Evolutionary conservation across 2,797 vertebrate genomes (phyloP), one percentile per base, ranked within the genome.

Genomic region (Leptatherina wallacei): DNA sequence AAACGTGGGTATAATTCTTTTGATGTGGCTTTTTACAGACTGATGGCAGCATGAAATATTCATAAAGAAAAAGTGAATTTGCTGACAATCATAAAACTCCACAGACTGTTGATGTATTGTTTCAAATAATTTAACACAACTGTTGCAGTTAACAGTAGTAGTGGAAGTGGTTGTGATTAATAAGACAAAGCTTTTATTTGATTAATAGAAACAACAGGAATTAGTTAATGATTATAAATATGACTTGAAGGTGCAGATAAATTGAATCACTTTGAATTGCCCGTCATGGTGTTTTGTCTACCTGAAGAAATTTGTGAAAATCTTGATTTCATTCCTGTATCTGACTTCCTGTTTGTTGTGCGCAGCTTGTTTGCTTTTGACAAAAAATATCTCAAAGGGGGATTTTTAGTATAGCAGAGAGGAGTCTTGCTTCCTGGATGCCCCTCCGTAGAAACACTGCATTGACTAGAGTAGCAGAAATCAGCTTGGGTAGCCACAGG

Each of bases 11-110:
- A 65, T 69, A 82, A 83, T 65, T 33, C 51, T 76, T 44, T 40
- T 78, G 75, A 81, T 76, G 71, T 81, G 68, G 77, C 68, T 85
- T 86, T 67, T 85, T 73, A 84, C 77, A 81, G 64, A 76, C 77
- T 75, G 83, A 85, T 66, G 67, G 81, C 44, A 61, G 72, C 73
- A 76, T 85, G 3, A 88, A 88, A 83, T 80, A 87, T 89, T 82
- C 57, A 89, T 2, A 63, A 51, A 32, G 47, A 54, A 65, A 56
- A 76, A 71, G 73, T 62, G 80, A 63, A 81, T 78, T 73, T 88
- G 82, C 84, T 87, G 83, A 88, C 77, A 86, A 61, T 63, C 63
- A 12, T 11, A 78, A 84, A 88, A 77, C 73, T 68, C 33, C 7
- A 22, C 35, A 20, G 13, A 77, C 38, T 59, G 42, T 68, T 68